Conservation (phyloP, 2,888 invertebrate species). For the Prenolepis imparis region DNA sequence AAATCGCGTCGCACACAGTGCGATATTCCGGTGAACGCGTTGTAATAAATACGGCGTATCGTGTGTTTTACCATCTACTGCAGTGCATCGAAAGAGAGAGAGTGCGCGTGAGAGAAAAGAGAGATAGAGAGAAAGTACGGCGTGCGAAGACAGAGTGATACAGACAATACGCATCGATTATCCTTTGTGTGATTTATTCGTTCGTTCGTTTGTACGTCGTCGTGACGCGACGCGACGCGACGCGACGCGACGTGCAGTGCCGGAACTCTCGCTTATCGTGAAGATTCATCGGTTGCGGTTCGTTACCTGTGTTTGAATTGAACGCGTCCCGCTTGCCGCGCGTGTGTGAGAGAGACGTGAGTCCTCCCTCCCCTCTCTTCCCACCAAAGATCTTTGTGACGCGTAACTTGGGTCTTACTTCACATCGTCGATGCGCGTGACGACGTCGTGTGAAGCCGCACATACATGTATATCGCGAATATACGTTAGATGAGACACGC, state of each 20-base stretch:
- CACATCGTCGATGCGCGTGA: neutral
- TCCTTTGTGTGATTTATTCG: conserved; percentile 66
- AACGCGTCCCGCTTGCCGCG: conserved; percentile 65
- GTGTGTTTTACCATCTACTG: conserved; percentile 45
- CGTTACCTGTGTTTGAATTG: conserved; percentile 55
- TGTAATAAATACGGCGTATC: neutral
- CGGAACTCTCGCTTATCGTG: neutral
- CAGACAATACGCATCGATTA: conserved; percentile 49
- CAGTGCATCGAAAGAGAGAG: conserved; percentile 40
- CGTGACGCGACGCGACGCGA: conserved; percentile 54
- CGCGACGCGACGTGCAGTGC: neutral
- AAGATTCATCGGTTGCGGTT: conserved; percentile 1
- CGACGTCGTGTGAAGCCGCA: conserved; percentile 2
- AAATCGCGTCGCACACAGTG: conserved; percentile 1
- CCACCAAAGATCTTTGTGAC: conserved; percentile 56
- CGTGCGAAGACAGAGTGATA: conserved; percentile 63
- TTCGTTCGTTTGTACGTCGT: conserved; percentile 57
- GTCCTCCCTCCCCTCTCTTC: neutral
- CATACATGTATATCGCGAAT: neutral
- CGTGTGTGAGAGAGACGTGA: conserved; percentile 21
- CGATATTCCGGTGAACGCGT: conserved; percentile 21
- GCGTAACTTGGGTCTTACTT: neutral
- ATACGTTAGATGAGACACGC: conserved; percentile 56
- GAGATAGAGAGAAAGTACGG: conserved; percentile 50
- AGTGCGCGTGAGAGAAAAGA: conserved; percentile 24